A percentile compares a stretch with the other conserved stretches of the same genome.
Conservation (phyloP, 2,888 invertebrate species). For the Caenorhabditis japonica region DNA sequence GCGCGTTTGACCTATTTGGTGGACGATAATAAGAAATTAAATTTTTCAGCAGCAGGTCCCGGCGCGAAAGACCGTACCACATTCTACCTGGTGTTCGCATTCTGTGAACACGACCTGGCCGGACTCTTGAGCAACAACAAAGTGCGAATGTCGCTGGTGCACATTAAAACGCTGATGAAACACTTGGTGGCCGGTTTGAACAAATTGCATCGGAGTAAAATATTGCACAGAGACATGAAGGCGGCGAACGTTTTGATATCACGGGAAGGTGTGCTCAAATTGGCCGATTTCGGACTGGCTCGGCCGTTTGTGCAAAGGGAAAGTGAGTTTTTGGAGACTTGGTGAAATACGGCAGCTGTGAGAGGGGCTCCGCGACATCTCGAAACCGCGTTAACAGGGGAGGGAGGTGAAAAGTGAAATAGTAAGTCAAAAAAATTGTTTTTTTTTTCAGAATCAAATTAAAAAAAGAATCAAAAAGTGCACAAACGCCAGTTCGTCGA, state of each 20-base stretch:
- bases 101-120: conserved; percentile 97
- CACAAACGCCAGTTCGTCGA: not conserved
- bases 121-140: conserved; percentile 93
- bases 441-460: no score
- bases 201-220: conserved; percentile 94
- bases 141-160: conserved; percentile 94
- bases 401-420: no score
- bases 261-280: conserved; percentile 91
- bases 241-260: conserved; percentile 98
- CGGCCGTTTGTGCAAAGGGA: conserved; percentile 80
- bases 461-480: no score
- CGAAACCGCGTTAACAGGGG: no score
- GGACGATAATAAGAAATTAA: no score
- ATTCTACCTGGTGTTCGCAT: conserved; percentile 96
- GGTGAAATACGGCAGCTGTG: no score
- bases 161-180: conserved; percentile 94
- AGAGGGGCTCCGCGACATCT: no score
- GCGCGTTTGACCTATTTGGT: no score
- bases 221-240: conserved; percentile 94
- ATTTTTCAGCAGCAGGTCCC: conserved; percentile 25
- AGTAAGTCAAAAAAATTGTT: no score
- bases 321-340: conserved; percentile 20
- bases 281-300: conserved; percentile 97
- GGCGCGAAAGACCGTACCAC: conserved; percentile 82
- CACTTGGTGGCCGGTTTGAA: conserved; percentile 81